phyloP scores from a whole-genome alignment of 2,797 vertebrate genomes.

The Pampus argenteus region DNA sequence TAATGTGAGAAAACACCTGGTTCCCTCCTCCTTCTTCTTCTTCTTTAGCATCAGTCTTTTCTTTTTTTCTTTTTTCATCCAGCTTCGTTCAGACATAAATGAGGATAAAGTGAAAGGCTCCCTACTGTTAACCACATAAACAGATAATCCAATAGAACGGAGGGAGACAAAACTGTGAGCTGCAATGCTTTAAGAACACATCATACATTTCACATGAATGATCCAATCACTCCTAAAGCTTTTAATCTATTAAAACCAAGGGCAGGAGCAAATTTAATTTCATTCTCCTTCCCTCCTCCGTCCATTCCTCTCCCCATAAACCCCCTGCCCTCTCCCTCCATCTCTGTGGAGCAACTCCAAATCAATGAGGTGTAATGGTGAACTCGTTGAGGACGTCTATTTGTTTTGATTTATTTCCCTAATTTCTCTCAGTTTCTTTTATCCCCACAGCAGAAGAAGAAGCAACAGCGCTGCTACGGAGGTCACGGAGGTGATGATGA shows the following conservation, averaged over 20 bases:
- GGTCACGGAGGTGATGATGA: background rate
- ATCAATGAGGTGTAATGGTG: constrained; percentile 49
- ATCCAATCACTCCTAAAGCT: constrained; percentile 79
- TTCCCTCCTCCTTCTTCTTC: background rate
- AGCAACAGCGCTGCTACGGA: background rate
- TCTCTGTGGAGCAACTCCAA: constrained; percentile 54
- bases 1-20: constrained; percentile 47
- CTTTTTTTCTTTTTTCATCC: constrained; percentile 5
- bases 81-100: background rate
- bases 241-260: constrained; percentile 82
- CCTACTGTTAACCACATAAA: constrained; percentile 30
- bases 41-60: constrained; percentile 1
- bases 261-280: constrained; percentile 74
- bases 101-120: constrained; percentile 17
- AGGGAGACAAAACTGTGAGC: constrained; percentile 6
- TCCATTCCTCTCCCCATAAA: constrained; percentile 12
- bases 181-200: constrained; percentile 51
- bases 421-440: constrained; percentile 49
- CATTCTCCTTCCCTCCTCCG: constrained; percentile 8
- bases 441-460: background rate
- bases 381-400: constrained; percentile 55
- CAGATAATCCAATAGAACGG: constrained; percentile 65
- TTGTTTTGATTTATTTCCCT: constrained; percentile 73
- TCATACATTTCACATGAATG: constrained; percentile 74
- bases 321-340: constrained; percentile 11